Evolutionary conservation across 1,140 invertebrate species (phyloP).

Genomic region (Helicoverpa armigera): DNA sequence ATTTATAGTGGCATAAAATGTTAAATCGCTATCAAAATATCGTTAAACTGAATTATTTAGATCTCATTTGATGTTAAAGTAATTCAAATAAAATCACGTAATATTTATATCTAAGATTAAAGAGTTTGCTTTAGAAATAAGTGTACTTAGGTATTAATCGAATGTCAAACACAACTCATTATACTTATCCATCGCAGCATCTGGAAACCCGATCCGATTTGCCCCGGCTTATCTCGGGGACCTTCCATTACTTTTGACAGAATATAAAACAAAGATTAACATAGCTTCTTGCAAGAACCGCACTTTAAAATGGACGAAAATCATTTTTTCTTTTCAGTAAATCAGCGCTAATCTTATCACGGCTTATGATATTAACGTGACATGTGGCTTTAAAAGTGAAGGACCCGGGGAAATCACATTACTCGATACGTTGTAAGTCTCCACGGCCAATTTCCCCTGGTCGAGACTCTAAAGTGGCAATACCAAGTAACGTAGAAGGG

Average conservation of each 20-base stretch:
- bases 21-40: neutral
- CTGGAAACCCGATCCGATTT: conserved; percentile 9
- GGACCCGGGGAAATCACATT: conserved; percentile 23
- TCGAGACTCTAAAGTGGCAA: conserved; percentile 39
- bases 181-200: conserved; percentile 12
- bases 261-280: conserved; percentile 39
- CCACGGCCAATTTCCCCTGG: conserved; percentile 32
- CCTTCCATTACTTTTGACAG: conserved; percentile 22
- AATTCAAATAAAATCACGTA: neutral
- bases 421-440: conserved; percentile 12
- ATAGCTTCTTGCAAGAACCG: conserved; percentile 8
- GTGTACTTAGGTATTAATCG: neutral
- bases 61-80: neutral
- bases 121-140: neutral
- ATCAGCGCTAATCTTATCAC: neutral
- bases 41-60: neutral
- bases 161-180: conserved; percentile 37
- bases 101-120: neutral
- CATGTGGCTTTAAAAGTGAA: conserved; percentile 25
- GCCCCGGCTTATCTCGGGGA: neutral
- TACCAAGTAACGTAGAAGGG: conserved; percentile 41
- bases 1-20: no score
- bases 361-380: conserved; percentile 6
- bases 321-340: neutral
- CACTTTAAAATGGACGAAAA: neutral